A percentile compares a stretch with the other conserved stretches of the same genome.
These are phyloP conservation scores for Aphelinus certus DNA, from an alignment of 1,140 invertebrate genomes.

Conservation along the genomic window DNA sequence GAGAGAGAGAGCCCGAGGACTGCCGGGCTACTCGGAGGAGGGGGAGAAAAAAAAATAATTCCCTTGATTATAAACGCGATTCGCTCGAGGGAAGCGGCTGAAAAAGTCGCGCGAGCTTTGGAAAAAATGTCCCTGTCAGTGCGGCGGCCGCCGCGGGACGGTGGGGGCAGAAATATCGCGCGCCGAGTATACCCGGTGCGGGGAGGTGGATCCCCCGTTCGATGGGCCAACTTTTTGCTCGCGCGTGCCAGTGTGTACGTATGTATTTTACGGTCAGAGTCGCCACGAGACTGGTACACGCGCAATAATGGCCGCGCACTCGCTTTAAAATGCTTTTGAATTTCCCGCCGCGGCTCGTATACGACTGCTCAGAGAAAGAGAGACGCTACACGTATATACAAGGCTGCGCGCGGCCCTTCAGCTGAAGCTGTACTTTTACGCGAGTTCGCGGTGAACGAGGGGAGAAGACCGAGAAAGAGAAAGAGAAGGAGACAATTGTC, in stretches of 20 bases:
- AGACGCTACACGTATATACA: neutral
- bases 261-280: neutral
- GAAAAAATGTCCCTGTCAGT: slow-evolving; percentile 37
- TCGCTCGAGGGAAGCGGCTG: slow-evolving; percentile 12
- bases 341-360: no score
- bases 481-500: slow-evolving; percentile 23
- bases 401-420: no score
- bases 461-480: slow-evolving; percentile 7
- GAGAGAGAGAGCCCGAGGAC: no score
- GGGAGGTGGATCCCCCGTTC: slow-evolving; percentile 21
- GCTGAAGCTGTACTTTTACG: no score
- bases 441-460: no score
- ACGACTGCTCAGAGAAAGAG: neutral
- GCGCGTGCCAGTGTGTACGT: neutral
- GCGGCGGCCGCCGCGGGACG: no score
- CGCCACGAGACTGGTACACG: no score
- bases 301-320: no score
- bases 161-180: neutral
- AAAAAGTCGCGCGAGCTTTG: slow-evolving; percentile 12
- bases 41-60: slow-evolving; percentile 43
- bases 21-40: neutral
- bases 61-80: slow-evolving; percentile 41
- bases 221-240: neutral
- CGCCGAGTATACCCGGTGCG: neutral
- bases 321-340: no score